A percentile compares a stretch with the other conserved stretches of the same genome.
These are phyloP conservation scores for Elegia similella DNA, from an alignment of 2,888 invertebrate species.

Conservation along the genomic window DNA sequence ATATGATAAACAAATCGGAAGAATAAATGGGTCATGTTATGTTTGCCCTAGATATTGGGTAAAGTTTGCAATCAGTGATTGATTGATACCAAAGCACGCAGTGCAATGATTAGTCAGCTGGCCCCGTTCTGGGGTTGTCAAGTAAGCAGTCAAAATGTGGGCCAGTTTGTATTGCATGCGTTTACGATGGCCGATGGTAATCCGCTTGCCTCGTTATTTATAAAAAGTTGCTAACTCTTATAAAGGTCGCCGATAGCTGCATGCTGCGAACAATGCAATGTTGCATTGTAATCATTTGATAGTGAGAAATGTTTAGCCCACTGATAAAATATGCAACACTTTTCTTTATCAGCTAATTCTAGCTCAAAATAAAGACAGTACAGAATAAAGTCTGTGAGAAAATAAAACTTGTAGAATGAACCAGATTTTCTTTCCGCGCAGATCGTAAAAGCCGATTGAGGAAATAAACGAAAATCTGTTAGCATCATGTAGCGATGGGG, in stretches of 20 bases:
- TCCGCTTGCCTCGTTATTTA: slow-evolving; percentile 16
- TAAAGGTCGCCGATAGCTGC: neutral
- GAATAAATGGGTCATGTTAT: slow-evolving; percentile 15
- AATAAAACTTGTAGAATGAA: no score
- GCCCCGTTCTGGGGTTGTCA: slow-evolving; percentile 61
- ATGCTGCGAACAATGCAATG: neutral
- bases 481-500: no score
- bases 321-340: slow-evolving; percentile 1
- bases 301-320: neutral
- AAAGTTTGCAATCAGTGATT: slow-evolving; percentile 54
- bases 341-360: neutral
- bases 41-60: slow-evolving; percentile 43
- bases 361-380: neutral
- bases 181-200: slow-evolving; percentile 10
- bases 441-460: no score
- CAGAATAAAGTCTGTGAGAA: no score
- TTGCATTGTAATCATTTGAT: slow-evolving; percentile 9
- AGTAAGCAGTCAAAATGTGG: slow-evolving; percentile 67
- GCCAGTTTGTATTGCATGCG: slow-evolving; percentile 39
- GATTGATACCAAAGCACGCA: slow-evolving; percentile 56
- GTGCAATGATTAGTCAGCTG: slow-evolving; percentile 67
- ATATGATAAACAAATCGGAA: neutral
- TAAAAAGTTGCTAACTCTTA: slow-evolving; percentile 9
- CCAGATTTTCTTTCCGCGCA: no score
- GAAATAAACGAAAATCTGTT: no score